Evolutionary conservation across 2,113 vertebrate genomes (phyloP).

Genomic region (Ictidomys tridecemlineatus): DNA sequence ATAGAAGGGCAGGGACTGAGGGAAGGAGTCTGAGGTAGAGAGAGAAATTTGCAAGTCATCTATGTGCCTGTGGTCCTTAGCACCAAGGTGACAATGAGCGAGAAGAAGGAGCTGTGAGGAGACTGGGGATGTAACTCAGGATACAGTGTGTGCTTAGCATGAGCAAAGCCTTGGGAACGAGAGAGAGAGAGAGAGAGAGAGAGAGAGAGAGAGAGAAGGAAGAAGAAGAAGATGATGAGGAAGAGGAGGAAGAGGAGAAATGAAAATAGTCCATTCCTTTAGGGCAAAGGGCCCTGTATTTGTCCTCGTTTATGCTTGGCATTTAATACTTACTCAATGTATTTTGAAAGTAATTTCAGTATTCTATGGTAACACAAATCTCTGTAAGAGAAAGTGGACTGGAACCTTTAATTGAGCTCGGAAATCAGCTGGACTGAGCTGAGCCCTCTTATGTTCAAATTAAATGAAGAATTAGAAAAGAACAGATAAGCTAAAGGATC

Average conservation of each 20-base stretch:
- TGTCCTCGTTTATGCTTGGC: neutral
- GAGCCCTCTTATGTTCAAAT: neutral
- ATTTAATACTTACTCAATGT: neutral
- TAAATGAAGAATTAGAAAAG: neutral
- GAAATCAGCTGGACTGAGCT: neutral
- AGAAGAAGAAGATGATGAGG: no score
- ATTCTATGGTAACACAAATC: neutral
- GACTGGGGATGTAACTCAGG: neutral
- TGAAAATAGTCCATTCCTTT: neutral
- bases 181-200: neutral
- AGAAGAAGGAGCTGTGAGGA: neutral
- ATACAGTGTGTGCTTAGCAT: no score
- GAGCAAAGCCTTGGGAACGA: neutral
- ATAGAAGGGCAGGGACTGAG: neutral
- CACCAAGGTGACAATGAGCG: neutral
- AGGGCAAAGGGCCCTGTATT: neutral
- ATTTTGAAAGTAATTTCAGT: conserved; percentile 50
- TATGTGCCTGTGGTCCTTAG: fast-evolving
- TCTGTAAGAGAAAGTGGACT: neutral
- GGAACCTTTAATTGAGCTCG: neutral
- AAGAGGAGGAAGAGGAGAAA: neutral
- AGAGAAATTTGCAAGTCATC: neutral
- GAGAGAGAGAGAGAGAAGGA: neutral
- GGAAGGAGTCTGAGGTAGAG: neutral
- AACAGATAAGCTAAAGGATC: neutral